Percentiles rank a stretch among this genome's conserved stretches.
phyloP scores from a whole-genome alignment of 2,113 vertebrate genomes.

The Erinaceus europaeus region DNA sequence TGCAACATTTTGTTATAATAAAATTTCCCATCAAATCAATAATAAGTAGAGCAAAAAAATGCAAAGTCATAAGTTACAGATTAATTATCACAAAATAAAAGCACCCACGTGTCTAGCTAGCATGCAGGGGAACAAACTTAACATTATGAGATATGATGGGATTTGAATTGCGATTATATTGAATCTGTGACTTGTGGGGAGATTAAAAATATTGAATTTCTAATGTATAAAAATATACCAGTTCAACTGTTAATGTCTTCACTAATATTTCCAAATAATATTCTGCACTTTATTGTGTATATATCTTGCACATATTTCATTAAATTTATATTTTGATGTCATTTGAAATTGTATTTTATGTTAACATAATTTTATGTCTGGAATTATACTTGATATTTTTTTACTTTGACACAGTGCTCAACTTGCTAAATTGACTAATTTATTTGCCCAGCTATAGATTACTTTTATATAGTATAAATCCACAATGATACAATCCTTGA shows the following conservation, averaged over 20 bases:
- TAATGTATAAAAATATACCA: not conserved
- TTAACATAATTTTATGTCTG: not conserved
- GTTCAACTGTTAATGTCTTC: not conserved
- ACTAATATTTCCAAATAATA: not conserved
- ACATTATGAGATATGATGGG: constrained; percentile 21
- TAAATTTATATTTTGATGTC: not conserved
- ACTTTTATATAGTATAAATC: not conserved
- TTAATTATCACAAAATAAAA: constrained; percentile 19
- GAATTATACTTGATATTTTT: constrained; percentile 3
- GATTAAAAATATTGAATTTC: not conserved
- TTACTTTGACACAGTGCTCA: not conserved
- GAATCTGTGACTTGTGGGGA: not conserved
- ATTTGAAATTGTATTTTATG: not conserved
- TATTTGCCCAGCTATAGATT: not conserved
- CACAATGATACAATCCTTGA: not conserved
- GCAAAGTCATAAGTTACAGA: not conserved
- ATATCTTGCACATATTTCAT: constrained; percentile 13
- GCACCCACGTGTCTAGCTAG: not conserved
- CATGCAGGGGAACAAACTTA: constrained; percentile 17
- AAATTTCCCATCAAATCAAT: not conserved
- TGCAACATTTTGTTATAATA: not conserved
- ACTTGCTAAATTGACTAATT: not conserved
- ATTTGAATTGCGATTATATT: constrained; percentile 17
- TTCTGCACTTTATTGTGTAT: not conserved
- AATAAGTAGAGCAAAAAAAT: constrained; percentile 2